Evolutionary conservation across 1,140 invertebrate species (phyloP).

Genomic region (Pogonus chalceus): DNA sequence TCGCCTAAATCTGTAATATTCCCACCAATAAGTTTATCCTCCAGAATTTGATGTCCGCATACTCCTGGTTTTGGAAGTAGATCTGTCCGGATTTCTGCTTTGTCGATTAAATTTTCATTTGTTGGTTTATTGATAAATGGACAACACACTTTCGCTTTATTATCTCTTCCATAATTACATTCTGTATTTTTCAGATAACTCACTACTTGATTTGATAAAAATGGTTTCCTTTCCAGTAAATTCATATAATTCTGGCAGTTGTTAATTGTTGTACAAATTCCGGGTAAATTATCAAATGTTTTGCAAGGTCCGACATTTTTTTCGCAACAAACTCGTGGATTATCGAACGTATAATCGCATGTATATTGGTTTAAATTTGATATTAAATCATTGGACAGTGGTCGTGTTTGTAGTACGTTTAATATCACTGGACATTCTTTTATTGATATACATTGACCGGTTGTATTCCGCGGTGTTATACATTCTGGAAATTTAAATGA

Average conservation of each 20-base stretch:
- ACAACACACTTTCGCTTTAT: not conserved
- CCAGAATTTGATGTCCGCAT: not conserved
- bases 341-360: not conserved
- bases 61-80: not conserved
- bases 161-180: not conserved
- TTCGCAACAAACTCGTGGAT: not conserved
- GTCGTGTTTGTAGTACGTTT: not conserved
- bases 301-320: not conserved
- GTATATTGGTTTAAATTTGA: not conserved
- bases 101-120: not conserved
- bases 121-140: not conserved
- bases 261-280: not conserved
- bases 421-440: not conserved
- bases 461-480: not conserved
- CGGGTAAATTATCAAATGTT: not conserved
- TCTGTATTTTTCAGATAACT: not conserved
- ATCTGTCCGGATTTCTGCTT: not conserved
- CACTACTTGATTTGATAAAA: not conserved
- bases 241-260: not conserved
- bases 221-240: not conserved
- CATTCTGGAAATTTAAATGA: not conserved
- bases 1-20: constrained; percentile 32
- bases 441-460: not conserved
- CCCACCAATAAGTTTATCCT: constrained; percentile 29
- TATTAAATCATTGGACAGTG: not conserved